Base-by-base conservation (phyloP, 1,140 invertebrate genomes). In the Drosophila arawakana region DNA sequence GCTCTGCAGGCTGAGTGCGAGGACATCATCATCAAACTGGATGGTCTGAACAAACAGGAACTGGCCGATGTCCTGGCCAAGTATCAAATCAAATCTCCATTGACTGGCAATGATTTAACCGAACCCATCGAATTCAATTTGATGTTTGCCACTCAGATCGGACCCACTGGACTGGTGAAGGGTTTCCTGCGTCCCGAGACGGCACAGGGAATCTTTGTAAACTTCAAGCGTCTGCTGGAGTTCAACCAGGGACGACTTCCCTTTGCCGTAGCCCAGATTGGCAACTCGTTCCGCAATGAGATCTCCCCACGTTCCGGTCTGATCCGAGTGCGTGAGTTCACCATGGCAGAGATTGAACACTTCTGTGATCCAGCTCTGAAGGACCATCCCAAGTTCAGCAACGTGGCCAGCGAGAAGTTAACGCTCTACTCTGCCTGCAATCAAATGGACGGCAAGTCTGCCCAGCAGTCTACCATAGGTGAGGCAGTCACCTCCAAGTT, bases 311-410 rank as follows among this genome's bases (percentile, higher is more conserved):
- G 99, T 58, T 99, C 98, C 85, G 99, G 99, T 1, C 94, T 99
- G 8, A 96, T 99, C 13, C 94, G 99, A 90, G 98, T 99, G 1
- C 94, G 97, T 89, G 99, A 99, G 92, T 99, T 99, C 90, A 99
- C 98, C 0, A 99, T 99, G 98, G 99, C 98, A 52, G 99, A 99
- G 94, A 99, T 99, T 80, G 99, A 99, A 92, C 98, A 99, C 94
- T 99, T 99, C 93, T 99, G 98, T 93, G 98, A 99, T 93, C 97
- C 98, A 1, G 92, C 79, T 2, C 94, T 97, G 70, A 99, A 99
- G 89, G 95, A 94, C 70, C 98, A 99, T 94, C 95, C 96, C 0
- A 99, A 99, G 93, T 99, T 99, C 93, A 93, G 93, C 1, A 93
- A 93, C 47, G 94, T 99, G 0, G 94, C 95, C 77, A 94, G 97